A percentile compares a stretch with the other conserved stretches of the same genome.
These are phyloP conservation scores for Heliconius nattereri DNA, from an alignment of 1,140 invertebrate species.

Conservation along the genomic window DNA sequence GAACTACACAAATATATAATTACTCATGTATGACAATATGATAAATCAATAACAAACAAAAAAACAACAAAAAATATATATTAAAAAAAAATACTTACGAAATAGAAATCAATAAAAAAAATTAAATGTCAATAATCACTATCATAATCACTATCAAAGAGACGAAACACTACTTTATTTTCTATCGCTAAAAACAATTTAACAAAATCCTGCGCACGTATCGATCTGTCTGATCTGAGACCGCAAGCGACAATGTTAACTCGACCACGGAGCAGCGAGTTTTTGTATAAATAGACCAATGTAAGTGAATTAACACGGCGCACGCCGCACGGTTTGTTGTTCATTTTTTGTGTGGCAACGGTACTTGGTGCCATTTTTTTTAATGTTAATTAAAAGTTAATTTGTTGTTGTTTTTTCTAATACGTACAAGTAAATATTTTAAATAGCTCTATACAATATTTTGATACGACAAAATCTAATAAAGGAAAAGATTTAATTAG, in stretches of 20 bases:
- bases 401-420: too few species aligned
- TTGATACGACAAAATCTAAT: too few species aligned
- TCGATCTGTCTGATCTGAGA: neutral
- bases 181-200: neutral
- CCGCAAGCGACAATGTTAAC: conserved; percentile 9
- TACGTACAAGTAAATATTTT: too few species aligned
- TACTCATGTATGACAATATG: too few species aligned
- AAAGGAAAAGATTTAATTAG: too few species aligned
- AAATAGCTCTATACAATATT: too few species aligned
- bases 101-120: neutral
- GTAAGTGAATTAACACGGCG: conserved; percentile 7
- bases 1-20: too few species aligned
- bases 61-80: neutral
- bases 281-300: conserved; percentile 13
- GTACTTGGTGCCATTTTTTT: neutral
- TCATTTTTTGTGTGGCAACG: neutral
- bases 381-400: neutral
- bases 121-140: neutral
- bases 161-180: neutral
- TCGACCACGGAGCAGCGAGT: neutral
- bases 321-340: neutral
- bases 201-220: conserved; percentile 8
- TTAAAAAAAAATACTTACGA: neutral
- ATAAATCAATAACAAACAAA: too few species aligned
- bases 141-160: neutral